Evolutionary conservation across 2,113 vertebrate genomes (phyloP), one percentile per base, ranked within the genome.

Genomic region (Larimichthys crocea): DNA sequence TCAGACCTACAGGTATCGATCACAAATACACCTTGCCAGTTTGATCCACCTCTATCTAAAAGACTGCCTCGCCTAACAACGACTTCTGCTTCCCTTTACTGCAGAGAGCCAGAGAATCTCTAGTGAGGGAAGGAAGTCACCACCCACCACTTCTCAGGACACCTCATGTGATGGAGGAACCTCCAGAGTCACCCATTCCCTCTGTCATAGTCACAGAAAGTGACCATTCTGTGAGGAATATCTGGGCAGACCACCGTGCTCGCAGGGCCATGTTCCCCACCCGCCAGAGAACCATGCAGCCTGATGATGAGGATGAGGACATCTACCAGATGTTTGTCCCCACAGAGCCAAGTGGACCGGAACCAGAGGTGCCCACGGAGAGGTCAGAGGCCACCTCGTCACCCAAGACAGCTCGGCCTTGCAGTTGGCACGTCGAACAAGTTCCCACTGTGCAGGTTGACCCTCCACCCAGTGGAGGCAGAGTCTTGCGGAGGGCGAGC

Each of bases 261-360:
- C 94, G 97, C 31, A 95, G 97, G 78, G 97, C 97, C 55, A 93
- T 98, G 93, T 99, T 99, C 83, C 97, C 98, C 59, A 96, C 95
- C 66, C 96, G 94, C 56, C 96, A 95, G 53, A 92, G 95, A 35
- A 95, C 96, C 5, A 95, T 96, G 44, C 96, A 97, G 79, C 95
- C 96, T 0, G 96, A 97, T 1, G 97, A 98, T 0, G 98, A 98
- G 0, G 98, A 98, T 0, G 97, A 98, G 57, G 97, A 98, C 0
- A 97, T 99, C 79, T 99, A 99, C 86, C 98, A 99, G 87, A 97
- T 97, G 97, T 99, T 99, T 82, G 86, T 98, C 74, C 97, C 97
- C 0, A 96, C 97, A 0, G 94, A 96, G 86, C 90, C 74, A 2
- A 75, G 90, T 0, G 95, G 94, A 16, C 93, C 95, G 0, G 96